Evolutionary conservation across 2,797 vertebrate species (phyloP).

Genomic region (Sylvia borin): DNA sequence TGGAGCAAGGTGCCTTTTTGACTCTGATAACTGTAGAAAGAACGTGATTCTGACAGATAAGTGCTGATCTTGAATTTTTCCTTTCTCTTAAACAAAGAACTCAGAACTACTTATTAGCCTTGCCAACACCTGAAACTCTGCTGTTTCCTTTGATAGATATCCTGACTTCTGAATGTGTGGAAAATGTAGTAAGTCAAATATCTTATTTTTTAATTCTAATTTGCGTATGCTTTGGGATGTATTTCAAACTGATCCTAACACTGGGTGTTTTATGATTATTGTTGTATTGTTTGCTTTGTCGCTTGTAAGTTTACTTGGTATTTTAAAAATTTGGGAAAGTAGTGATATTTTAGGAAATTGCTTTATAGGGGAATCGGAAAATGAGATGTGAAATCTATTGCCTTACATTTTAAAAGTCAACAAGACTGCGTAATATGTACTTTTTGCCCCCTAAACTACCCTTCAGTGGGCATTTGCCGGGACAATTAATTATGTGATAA

Average conservation of each 20-base stretch:
- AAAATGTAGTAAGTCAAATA: constrained; percentile 56
- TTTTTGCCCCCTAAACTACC: background rate
- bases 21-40: constrained; percentile 16
- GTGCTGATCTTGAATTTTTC: background rate
- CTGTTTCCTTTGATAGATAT: background rate
- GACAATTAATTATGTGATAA: background rate
- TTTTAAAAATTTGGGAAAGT: background rate
- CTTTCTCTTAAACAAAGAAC: background rate
- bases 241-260: background rate
- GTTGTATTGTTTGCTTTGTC: background rate
- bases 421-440: fast-evolving
- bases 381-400: background rate
- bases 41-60: constrained; percentile 18
- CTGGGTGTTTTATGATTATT: background rate
- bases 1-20: constrained; percentile 55
- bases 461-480: background rate
- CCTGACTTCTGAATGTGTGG: background rate
- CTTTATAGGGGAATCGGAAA: background rate
- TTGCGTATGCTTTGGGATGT: background rate
- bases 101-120: background rate
- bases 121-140: background rate
- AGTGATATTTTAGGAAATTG: background rate
- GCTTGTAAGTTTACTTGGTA: background rate
- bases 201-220: background rate
- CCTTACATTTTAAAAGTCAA: background rate